These are phyloP conservation scores for Colaptes auratus DNA, from an alignment of 2,113 vertebrate genomes.

Conservation along the genomic window DNA sequence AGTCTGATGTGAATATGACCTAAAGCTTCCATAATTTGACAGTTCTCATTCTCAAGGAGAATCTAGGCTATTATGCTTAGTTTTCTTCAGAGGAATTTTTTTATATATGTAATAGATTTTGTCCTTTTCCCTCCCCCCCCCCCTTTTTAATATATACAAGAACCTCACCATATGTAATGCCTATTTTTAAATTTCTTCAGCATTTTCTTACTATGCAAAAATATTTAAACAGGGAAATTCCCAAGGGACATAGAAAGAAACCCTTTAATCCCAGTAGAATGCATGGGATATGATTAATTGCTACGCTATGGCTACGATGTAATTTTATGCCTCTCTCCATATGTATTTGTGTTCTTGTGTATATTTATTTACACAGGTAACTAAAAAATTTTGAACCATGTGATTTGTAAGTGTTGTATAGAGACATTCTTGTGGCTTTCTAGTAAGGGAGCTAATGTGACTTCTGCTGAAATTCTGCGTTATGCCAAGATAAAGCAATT, in stretches of 20 bases:
- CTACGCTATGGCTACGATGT: neutral
- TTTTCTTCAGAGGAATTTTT: neutral
- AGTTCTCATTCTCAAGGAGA: neutral
- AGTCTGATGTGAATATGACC: neutral
- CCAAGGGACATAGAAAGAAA: neutral
- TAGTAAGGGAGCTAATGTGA: neutral
- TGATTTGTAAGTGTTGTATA: neutral
- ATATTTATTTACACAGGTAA: neutral
- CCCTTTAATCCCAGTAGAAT: neutral
- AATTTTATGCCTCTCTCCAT: neutral
- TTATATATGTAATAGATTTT: neutral
- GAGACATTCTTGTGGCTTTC: neutral
- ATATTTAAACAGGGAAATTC: constrained; percentile 1
- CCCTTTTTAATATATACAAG: neutral
- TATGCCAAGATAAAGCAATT: neutral
- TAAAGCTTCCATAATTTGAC: neutral
- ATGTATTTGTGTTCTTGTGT: neutral
- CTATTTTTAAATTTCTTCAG: neutral
- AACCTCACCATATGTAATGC: neutral
- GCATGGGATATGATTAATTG: neutral
- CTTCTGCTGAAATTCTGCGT: neutral
- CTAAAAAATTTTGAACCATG: neutral
- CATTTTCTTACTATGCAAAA: neutral
- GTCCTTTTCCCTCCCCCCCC: too few relatives aligned
- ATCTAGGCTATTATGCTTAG: neutral